Base-by-base conservation (phyloP, 2,113 vertebrate genomes). In the Rhipidura dahli region DNA sequence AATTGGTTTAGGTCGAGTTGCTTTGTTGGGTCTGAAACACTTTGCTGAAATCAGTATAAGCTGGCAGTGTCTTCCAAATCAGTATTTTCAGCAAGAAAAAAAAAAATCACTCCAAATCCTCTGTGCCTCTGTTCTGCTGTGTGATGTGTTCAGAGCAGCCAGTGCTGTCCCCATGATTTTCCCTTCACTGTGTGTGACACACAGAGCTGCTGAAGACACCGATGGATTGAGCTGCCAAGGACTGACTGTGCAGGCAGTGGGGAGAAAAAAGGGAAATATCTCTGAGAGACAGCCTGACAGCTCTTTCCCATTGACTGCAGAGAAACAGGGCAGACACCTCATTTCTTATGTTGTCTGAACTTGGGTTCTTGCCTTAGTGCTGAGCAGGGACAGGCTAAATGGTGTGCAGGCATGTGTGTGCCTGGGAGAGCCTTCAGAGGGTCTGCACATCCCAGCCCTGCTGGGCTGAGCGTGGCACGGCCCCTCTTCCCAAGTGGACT, bases 261-360 rank as follows among this genome's bases (percentile, higher is more conserved):
- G 59, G 76, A 75, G 83, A 60, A 92, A 83, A 93, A 87, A 76
- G n/a, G 26, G 66, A 61, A 87, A 56, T 70, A 31, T 60, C 79
- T 80, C 54, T 13, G 11, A 76, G 77, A 85, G 59, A 61, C 65
- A 68, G 27, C 54, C 83, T 90, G 92, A 65, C 83, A 89, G 79
- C 72, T 83, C 86, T 63, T 92, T 89, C 89, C 86, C 51, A 39
- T 10, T 51, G 68, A 75, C 89, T 93, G 83, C 64, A 59, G 80
- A 80, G 83, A 73, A 83, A 45, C 50, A 66, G 80, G 61, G 76
- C 83, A 77, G 93, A 59, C 76, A 66, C 68, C 39, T 92, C 8
- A 93, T 95, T 95, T 92, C 91, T 83, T 66, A 44, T 54, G 39
- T 66, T 90, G 83, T 66, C 83, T 92, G 89, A 51, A n/a, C 71